Evolutionary conservation across 2,113 vertebrate genomes (phyloP), one percentile per base, ranked within the genome.

Genomic region (Dolichallabes microphthalmus): DNA sequence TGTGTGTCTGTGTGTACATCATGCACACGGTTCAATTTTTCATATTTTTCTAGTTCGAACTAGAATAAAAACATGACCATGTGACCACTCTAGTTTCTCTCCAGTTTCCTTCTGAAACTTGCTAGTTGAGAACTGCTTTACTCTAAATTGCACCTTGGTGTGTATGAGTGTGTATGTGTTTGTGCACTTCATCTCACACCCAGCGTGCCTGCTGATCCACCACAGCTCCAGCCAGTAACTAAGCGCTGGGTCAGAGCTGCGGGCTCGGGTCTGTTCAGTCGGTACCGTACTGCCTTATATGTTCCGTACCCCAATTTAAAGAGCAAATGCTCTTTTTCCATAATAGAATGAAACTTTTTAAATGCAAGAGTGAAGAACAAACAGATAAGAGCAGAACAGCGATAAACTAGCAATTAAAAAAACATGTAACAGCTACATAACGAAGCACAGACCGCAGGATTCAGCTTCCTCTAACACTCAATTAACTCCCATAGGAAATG

Each of bases 401-500:
- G 64, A 68, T 32, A 13, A 66, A 14, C 25, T 27, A 64, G n/a
- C 4, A 12, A 13, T 64, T 32, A 68, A 0, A 15, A 10, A 10
- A 39, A 27, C 27, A 66, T 4, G 14, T 6, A 68, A 68, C 66
- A 35, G 17, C 27, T 27, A 27, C 13, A 12, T 32, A 68, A 39
- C 1, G 19, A 0, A 57, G 75, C 27, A 13, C 25, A n/a, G 17
- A 7, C n/a, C 17, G 5, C 39, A 17, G 75, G 52, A 80, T 45
- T 39, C 58, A 45, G 3, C 30, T 63, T 35, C 20, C 14, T 66
- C 61, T 27, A 64, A 66, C 35, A 52, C 35, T 66, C 20, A 66
- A 17, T 78, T 32, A 83, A n/a, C 30, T 83, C 20, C 63, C 19
- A 77, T 20, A 53, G 73, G 64, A 85, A 87, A 87, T 35, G 57